Conservation (phyloP, 2,797 vertebrate genomes). For the Sarcophilus harrisii region DNA sequence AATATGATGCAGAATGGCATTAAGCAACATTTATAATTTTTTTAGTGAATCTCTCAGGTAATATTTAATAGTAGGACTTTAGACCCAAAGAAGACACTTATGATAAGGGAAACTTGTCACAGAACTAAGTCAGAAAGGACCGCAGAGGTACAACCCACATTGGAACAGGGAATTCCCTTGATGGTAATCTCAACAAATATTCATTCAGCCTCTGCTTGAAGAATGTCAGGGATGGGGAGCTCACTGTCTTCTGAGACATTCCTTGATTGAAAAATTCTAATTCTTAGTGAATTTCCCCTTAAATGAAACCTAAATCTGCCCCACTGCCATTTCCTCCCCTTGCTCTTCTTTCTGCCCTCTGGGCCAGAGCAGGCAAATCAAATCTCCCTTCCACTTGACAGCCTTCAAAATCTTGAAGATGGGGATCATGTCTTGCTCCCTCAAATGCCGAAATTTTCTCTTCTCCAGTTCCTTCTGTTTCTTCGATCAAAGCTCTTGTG, state of each 20-base stretch:
- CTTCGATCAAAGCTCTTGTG: background rate
- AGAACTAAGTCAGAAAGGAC: background rate
- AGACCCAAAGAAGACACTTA: background rate
- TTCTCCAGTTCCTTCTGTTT: background rate
- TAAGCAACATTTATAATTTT: constrained; percentile 50
- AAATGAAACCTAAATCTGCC: background rate
- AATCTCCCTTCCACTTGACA: background rate
- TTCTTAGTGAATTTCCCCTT: background rate
- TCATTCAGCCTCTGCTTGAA: background rate
- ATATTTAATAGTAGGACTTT: constrained; percentile 5
- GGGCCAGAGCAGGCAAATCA: background rate
- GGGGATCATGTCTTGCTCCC: background rate
- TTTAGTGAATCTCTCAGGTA: constrained; percentile 26
- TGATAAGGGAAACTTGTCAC: background rate
- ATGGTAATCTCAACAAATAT: background rate
- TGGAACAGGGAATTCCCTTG: background rate
- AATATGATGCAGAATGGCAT: constrained; percentile 62
- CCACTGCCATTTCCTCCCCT: background rate
- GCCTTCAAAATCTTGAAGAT: background rate
- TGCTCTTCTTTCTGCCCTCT: background rate
- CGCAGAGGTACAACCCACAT: background rate
- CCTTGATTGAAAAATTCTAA: background rate
- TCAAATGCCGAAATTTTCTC: background rate
- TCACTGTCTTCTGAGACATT: background rate
- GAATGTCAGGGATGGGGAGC: background rate